These are phyloP conservation scores for Gila robusta DNA, from an alignment of 2,797 vertebrate genomes.

Conservation along the genomic window DNA sequence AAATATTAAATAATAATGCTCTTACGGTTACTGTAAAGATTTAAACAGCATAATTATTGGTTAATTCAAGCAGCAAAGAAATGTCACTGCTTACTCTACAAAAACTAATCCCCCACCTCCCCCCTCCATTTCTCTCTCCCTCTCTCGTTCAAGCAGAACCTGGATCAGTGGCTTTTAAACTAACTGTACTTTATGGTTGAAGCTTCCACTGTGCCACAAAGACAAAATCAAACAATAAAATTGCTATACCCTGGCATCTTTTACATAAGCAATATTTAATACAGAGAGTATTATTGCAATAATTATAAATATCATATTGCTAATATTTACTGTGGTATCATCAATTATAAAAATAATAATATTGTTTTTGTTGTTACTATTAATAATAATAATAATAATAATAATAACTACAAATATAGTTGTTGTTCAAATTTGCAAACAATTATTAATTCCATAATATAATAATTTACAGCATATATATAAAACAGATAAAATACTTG, in stretches of 20 bases:
- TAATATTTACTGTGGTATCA: background rate
- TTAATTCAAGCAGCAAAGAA: constrained; percentile 40
- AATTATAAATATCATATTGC: background rate
- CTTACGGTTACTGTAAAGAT: constrained; percentile 1
- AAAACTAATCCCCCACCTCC: background rate
- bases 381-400: background rate
- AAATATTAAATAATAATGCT: constrained; percentile 28
- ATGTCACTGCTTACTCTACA: background rate
- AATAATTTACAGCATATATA: background rate
- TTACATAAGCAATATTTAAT: background rate
- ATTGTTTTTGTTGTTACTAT: background rate
- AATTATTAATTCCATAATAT: background rate
- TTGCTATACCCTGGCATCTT: background rate
- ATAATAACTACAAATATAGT: background rate
- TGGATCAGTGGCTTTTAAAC: background rate
- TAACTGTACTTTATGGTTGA: background rate
- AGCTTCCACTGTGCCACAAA: background rate
- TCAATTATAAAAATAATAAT: background rate
- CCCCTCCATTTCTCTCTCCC: background rate
- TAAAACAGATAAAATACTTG: background rate
- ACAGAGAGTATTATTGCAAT: background rate
- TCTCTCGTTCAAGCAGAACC: background rate
- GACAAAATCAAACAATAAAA: background rate
- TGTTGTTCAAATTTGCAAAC: background rate
- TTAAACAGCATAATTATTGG: constrained; percentile 2